A percentile compares a stretch with the other conserved stretches of the same genome.
phyloP scores from a whole-genome alignment of 37 sponge, comb jelly and placozoan genomes.

The Beroe ovata region DNA sequence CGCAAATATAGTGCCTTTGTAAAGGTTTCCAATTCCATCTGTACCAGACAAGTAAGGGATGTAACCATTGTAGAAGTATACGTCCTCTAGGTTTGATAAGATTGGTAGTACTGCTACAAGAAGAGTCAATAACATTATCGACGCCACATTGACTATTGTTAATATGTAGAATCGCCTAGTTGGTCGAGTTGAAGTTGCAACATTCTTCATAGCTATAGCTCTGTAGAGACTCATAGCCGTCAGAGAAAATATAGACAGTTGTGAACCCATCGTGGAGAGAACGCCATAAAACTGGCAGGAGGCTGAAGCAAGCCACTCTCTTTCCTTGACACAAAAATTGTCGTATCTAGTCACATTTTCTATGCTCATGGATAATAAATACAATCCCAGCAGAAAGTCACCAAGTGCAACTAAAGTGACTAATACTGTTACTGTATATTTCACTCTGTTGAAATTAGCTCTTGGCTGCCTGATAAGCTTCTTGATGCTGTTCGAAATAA shows the following conservation, averaged over 20 bases:
- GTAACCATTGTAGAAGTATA: constrained; percentile 65
- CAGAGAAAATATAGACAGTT: constrained; percentile 13
- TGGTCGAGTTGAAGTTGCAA: neutral
- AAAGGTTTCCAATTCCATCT: neutral
- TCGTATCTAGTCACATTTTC: constrained; percentile 1
- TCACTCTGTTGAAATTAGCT: neutral
- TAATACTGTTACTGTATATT: constrained; percentile 10
- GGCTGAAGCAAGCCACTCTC: constrained; percentile 16
- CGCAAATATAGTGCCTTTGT: neutral
- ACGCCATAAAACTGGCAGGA: constrained; percentile 50
- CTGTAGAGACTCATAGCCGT: constrained; percentile 6
- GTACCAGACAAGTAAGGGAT: neutral
- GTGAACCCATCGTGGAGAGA: constrained; percentile 36
- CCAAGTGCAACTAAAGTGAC: constrained; percentile 16
- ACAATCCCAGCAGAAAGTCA: constrained; percentile 42
- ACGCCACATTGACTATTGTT: neutral
- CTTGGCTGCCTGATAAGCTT: neutral
- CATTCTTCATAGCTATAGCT: constrained; percentile 20
- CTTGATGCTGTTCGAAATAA: neutral
- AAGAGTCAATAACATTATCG: neutral
- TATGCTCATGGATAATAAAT: constrained; percentile 25
- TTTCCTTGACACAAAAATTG: constrained; percentile 34
- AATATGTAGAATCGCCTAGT: neutral
- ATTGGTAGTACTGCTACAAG: constrained; percentile 14
- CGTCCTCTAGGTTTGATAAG: neutral